Percentiles rank a stretch among this genome's conserved stretches.
Conservation (phyloP, 1,140 invertebrate genomes). For the Drosophila erecta region DNA sequence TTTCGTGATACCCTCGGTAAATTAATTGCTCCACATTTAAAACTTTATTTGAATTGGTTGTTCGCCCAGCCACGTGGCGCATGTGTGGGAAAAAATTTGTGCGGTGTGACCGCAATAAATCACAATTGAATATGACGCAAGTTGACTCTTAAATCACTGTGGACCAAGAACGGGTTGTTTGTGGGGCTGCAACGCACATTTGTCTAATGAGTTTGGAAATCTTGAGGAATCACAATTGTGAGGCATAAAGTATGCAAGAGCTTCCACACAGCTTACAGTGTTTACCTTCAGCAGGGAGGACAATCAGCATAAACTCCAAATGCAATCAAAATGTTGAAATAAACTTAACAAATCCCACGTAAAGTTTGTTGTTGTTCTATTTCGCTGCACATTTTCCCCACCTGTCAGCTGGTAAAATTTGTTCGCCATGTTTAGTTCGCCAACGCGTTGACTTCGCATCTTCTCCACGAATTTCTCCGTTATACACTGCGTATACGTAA, state of each 20-base stretch:
- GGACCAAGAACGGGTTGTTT: not conserved
- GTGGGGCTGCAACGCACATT: not conserved
- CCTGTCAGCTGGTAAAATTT: slow-evolving; percentile 48
- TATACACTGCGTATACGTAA: slow-evolving; percentile 53
- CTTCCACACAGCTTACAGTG: slow-evolving; percentile 4
- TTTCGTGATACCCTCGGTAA: slow-evolving; percentile 3
- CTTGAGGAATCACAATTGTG: slow-evolving; percentile 2
- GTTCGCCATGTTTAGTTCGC: slow-evolving; percentile 25
- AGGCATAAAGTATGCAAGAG: slow-evolving; percentile 6
- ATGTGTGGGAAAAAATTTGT: slow-evolving; percentile 13
- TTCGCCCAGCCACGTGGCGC: slow-evolving; percentile 1
- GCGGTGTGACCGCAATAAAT: slow-evolving; percentile 10
- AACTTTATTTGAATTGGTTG: slow-evolving; percentile 15
- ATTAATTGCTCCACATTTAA: slow-evolving; percentile 2
- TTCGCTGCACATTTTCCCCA: slow-evolving; percentile 33
- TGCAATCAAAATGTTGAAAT: slow-evolving; percentile 49
- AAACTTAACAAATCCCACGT: slow-evolving; percentile 42
- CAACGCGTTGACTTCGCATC: slow-evolving; percentile 18
- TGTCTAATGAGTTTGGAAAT: slow-evolving; percentile 27
- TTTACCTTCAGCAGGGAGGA: slow-evolving; percentile 32
- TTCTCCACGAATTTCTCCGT: slow-evolving; percentile 4
- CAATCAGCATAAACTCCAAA: slow-evolving; percentile 46
- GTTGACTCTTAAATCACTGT: slow-evolving; percentile 15
- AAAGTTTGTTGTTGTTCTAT: slow-evolving; percentile 38
- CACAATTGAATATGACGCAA: slow-evolving; percentile 22